These are phyloP conservation scores for Macroglossus sobrinus DNA, from an alignment of 2,113 vertebrate genomes.

Conservation along the genomic window DNA sequence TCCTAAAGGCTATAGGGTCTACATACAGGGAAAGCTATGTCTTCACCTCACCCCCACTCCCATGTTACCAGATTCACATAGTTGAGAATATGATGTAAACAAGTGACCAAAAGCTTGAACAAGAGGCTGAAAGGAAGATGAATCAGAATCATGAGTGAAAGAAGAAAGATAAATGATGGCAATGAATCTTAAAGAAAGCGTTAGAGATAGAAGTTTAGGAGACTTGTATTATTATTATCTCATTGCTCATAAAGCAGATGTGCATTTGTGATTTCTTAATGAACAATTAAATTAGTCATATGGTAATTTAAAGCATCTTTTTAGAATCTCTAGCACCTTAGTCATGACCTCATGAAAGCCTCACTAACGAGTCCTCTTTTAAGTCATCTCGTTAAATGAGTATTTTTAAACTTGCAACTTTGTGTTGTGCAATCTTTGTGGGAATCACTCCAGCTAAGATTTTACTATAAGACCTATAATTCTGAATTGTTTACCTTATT, in stretches of 20 bases:
- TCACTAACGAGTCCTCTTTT: background rate
- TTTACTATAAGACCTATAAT: background rate
- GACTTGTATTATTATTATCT: background rate
- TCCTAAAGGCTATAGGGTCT: background rate
- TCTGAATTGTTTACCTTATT: background rate
- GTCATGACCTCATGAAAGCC: background rate
- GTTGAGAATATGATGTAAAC: background rate
- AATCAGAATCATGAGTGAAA: background rate
- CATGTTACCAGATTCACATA: background rate
- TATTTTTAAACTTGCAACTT: conserved; percentile 2
- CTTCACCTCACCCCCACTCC: background rate
- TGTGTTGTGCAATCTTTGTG: background rate
- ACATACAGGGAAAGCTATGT: background rate
- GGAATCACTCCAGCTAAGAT: background rate
- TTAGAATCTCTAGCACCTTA: background rate
- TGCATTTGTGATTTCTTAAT: background rate
- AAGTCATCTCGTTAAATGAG: background rate
- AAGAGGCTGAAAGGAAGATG: background rate
- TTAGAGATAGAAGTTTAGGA: background rate
- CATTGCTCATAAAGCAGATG: background rate
- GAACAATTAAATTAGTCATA: background rate
- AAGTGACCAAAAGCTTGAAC: background rate
- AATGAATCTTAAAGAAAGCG: background rate
- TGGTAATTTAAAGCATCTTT: background rate
- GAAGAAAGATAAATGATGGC: background rate